phyloP scores from a whole-genome alignment of 2,888 invertebrate genomes.

The Meiosimyza platycephala region DNA sequence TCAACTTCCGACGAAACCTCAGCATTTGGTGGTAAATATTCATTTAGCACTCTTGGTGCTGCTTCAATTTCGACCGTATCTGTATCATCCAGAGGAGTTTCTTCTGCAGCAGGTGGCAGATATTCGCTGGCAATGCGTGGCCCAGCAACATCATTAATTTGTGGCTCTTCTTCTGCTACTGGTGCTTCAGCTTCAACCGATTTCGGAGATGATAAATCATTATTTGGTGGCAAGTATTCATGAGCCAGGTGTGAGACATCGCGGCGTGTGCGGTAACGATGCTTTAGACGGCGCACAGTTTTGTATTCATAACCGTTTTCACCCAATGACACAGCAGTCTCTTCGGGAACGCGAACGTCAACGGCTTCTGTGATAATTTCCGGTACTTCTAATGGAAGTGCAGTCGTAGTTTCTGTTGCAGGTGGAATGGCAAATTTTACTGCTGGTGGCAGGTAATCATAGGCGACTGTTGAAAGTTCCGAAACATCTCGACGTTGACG shows the following conservation, averaged over 20 bases:
- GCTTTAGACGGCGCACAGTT: slow-evolving; percentile 53
- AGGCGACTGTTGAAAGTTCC: slow-evolving; percentile 44
- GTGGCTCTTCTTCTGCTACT: slow-evolving; percentile 12
- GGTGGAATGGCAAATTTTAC: not conserved
- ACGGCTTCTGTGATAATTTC: slow-evolving; percentile 32
- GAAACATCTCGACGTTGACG: slow-evolving; percentile 56
- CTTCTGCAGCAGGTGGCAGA: slow-evolving; percentile 50
- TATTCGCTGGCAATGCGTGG: slow-evolving; percentile 43
- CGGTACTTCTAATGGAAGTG: not conserved
- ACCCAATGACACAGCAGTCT: slow-evolving; percentile 44
- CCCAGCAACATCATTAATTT: not conserved
- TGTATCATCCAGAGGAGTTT: slow-evolving; percentile 36
- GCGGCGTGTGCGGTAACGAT: slow-evolving; percentile 54
- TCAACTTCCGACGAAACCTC: not conserved
- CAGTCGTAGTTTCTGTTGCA: slow-evolving; percentile 1
- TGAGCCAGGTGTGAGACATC: slow-evolving; percentile 57
- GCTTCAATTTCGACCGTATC: too few species aligned
- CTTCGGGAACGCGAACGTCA: slow-evolving; percentile 27
- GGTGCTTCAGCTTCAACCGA: slow-evolving; percentile 11
- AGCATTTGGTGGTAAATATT: too few species aligned
- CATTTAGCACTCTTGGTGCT: too few species aligned
- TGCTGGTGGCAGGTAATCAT: slow-evolving; percentile 47
- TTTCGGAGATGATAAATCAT: slow-evolving; percentile 30
- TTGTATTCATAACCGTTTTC: slow-evolving; percentile 55
- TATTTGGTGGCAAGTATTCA: slow-evolving; percentile 49